Evolutionary conservation across 2,113 vertebrate genomes (phyloP).

Genomic region (Merops nubicus): DNA sequence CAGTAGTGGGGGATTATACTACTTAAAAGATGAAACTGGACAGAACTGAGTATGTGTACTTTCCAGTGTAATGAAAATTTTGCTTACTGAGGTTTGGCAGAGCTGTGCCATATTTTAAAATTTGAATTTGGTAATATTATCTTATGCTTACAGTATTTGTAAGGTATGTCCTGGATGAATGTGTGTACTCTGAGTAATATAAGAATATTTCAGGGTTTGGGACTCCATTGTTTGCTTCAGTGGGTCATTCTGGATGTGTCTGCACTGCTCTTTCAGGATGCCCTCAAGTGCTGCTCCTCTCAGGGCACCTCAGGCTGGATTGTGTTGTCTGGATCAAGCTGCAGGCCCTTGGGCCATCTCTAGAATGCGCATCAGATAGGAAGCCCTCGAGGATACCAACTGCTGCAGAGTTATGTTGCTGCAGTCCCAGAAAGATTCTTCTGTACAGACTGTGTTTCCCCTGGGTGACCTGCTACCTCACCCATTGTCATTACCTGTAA

Average conservation of each 20-base stretch:
- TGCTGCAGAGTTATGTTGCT: not conserved
- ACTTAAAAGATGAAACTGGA: not conserved
- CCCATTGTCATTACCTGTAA: not conserved
- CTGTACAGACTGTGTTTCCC: not conserved
- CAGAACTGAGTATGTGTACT: not conserved
- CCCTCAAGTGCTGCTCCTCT: not conserved
- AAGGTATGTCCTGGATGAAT: not conserved
- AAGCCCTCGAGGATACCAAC: not conserved
- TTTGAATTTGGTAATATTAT: not conserved
- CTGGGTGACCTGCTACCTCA: not conserved
- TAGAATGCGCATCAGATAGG: accelerated
- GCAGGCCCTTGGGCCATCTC: not conserved
- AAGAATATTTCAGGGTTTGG: not conserved
- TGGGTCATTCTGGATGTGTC: not conserved
- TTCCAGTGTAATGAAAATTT: not conserved
- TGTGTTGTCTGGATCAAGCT: not conserved
- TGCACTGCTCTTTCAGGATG: not conserved
- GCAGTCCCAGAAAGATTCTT: not conserved
- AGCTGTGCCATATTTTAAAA: not conserved
- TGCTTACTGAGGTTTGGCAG: not conserved
- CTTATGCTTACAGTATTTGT: not conserved
- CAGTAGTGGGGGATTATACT: not conserved
- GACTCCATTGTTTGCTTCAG: not conserved
- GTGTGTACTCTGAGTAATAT: not conserved
- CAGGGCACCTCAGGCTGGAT: not conserved